Base-by-base conservation (phyloP, 2,113 vertebrate genomes). In the Dromaius novaehollandiae region DNA sequence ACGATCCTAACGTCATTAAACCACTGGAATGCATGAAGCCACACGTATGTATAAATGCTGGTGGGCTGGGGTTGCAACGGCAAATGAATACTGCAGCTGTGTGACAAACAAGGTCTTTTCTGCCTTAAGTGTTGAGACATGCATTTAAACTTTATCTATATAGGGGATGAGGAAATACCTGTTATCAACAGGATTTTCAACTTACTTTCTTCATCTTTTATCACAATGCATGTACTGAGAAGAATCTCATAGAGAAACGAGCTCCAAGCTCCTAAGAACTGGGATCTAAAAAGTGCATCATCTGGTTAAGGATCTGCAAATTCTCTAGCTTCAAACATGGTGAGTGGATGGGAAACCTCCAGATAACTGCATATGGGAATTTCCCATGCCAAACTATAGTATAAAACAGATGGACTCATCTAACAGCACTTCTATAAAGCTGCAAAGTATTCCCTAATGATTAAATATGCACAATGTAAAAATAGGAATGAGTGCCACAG, bases 381-480 rank as follows among this genome's bases (percentile, higher is more conserved):
- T 83, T 93, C 95, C 86, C 40, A 46, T 40, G 94, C 94, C 93
- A 96, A 94, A 48, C 71, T 56, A 87, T 28, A 86, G 87, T 2
- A 82, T 68, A 68, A 88, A 97, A 93, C 96, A 97, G 96, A 97
- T 96, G 96, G 96, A 97, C 93, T 68, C 79, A 95, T 82, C 89
- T 86, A 74, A 71, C 95, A 96, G 92, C 94, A 73, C 88, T 88
- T 75, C 92, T 89, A 90, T 80, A 94, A 87, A 40, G 76, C 90
- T 92, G 88, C 90, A 92, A 87, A 93, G 92, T 61, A 96, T 75
- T 79, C 90, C 86, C 92, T 96, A 96, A 96, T 97, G 92, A 97
- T 96, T 96, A 94, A 97, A 96, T 87, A 90, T 11, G 80, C 80
- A 84, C 83, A 9, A 73, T 89, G 89, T 94, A 93, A 96, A 96